phyloP scores from a whole-genome alignment of 2,888 invertebrate genomes.

The Oscheius myriophilus region DNA sequence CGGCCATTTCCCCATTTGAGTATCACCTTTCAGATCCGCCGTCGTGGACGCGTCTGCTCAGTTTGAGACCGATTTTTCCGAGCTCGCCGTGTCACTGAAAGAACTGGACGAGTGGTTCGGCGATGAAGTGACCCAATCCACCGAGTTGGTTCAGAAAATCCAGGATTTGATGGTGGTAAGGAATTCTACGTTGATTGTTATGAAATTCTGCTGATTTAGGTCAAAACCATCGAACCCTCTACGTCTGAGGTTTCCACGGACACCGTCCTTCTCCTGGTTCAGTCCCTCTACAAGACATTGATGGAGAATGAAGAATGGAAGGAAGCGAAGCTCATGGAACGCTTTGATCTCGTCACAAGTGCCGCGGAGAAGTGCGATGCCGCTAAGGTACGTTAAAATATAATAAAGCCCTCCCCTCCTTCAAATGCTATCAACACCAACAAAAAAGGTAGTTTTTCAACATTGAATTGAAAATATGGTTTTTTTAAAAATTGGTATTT shows the following conservation, averaged over 20 bases:
- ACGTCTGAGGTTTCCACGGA: not conserved
- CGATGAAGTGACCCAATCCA: not conserved
- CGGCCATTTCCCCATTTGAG: too few species aligned
- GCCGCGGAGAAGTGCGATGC: not conserved
- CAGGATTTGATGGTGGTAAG: not conserved
- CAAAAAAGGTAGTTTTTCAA: too few species aligned
- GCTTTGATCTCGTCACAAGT: not conserved
- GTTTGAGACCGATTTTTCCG: not conserved
- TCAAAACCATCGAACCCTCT: not conserved
- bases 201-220: not conserved
- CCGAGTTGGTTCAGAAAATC: not conserved
- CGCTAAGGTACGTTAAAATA: not conserved
- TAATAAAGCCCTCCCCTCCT: too few species aligned
- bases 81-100: not conserved
- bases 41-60: not conserved
- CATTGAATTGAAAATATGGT: too few species aligned
- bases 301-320: conserved; percentile 11
- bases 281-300: conserved; percentile 31
- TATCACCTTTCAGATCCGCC: conserved; percentile 16
- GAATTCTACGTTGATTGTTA: not conserved
- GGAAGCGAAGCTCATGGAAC: conserved; percentile 21
- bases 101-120: conserved; percentile 9
- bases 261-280: conserved; percentile 31
- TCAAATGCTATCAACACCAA: too few species aligned
- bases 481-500: too few species aligned